Evolutionary conservation across 23 tunicate genomes (phyloP).

Genomic region (Ascidia mentula): DNA sequence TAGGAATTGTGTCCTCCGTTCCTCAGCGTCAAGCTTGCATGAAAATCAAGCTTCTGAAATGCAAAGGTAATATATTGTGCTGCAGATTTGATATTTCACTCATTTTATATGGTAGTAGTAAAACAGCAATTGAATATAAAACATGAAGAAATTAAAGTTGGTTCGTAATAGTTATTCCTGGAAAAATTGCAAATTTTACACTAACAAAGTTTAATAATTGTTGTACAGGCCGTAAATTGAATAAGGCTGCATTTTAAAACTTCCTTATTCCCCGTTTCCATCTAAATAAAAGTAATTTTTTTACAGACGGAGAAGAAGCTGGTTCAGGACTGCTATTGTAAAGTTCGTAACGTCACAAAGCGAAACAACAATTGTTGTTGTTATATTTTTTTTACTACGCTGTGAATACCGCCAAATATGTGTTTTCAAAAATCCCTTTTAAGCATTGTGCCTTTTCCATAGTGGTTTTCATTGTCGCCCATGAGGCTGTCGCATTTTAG

Average conservation of each 20-base stretch:
- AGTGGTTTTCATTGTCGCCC: background rate
- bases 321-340: background rate
- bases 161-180: too few species aligned
- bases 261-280: too few species aligned
- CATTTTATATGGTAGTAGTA: too few species aligned
- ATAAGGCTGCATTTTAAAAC: too few species aligned
- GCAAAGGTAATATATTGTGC: too few species aligned
- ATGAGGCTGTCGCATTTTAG: background rate
- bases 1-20: constrained; percentile 10
- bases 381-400: background rate
- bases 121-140: too few species aligned
- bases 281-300: background rate
- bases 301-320: background rate
- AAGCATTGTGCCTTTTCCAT: background rate
- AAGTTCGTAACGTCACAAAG: background rate
- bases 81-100: too few species aligned
- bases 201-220: too few species aligned
- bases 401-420: background rate
- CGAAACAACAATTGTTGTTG: background rate
- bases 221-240: too few species aligned
- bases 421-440: background rate
- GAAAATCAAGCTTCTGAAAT: background rate
- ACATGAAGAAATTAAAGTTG: too few species aligned
- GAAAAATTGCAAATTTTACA: too few species aligned
- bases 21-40: constrained; percentile 26